phyloP scores from a whole-genome alignment of 2,888 invertebrate species.

The Apotomis turbidana region DNA sequence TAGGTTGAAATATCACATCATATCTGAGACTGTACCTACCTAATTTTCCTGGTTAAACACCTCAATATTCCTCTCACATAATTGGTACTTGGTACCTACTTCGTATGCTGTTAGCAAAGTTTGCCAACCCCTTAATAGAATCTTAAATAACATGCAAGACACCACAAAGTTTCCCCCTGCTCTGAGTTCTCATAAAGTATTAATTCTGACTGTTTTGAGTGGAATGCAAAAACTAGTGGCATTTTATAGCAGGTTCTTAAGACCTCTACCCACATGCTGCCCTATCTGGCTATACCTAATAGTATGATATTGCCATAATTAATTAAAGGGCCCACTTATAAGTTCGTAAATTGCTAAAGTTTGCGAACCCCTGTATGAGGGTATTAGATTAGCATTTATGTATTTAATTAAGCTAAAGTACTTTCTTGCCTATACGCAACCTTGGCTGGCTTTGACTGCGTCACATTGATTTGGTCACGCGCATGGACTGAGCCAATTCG shows the following conservation, averaged over 20 bases:
- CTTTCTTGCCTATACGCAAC: slow-evolving; percentile 36
- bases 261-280: no score
- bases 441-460: slow-evolving; percentile 30
- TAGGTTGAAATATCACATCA: no score
- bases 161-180: not conserved
- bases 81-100: not conserved
- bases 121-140: not conserved
- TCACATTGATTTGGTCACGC: slow-evolving; percentile 33
- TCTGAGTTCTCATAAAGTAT: not conserved
- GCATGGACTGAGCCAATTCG: slow-evolving; percentile 29
- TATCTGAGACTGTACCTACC: no score
- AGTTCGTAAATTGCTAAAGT: no score
- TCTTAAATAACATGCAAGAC: not conserved
- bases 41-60: no score
- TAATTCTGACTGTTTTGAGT: not conserved
- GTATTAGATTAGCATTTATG: no score
- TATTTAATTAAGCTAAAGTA: slow-evolving; percentile 42
- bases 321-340: not conserved
- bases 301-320: no score
- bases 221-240: not conserved
- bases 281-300: no score
- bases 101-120: not conserved
- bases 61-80: no score
- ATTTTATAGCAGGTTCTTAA: no score
- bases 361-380: no score